Evolutionary conservation across 2,888 invertebrate genomes (phyloP), one percentile per base, ranked within the genome.

Genomic region (Anoplius nigerrimus): DNA sequence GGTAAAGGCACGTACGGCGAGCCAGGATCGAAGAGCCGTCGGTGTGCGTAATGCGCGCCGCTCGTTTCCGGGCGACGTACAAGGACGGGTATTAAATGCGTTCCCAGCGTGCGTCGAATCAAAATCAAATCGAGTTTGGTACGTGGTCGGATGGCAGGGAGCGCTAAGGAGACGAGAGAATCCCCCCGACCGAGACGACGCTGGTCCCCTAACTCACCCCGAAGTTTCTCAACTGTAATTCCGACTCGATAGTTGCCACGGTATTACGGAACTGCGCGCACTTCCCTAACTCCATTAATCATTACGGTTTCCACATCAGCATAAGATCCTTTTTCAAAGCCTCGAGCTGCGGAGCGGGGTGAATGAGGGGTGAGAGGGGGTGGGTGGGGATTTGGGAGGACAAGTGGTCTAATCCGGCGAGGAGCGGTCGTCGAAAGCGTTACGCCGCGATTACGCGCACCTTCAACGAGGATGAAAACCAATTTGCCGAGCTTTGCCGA

Each of bases 231-330:
- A 58, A 58, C 58, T 58, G 58, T 58, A 58, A 58, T 58, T 84
- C 77, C 82, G 74, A 78, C 74, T 76, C 72, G 82, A 83, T 82
- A 82, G 83, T 83, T 80, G 78, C 79, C 81, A 83, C 82, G 79
- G 69, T 82, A 83, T 83, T 83, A 75, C 74, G 67, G 67, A 58
- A 72, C 68, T 69, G 68, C 70, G 70, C 75, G 72, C 65, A 75
- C 75, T 82, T 69, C 65, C 76, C 54, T 58, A 58, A 58, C 58
- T 58, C 46, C 58, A 58, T 58, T 58, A 81, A 83, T 80, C 80
- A 83, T 84, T 84, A 84, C 82, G 80, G 81, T 81, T 82, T 66
- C 69, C 71, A 71, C 71, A 76, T 78, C 73, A 74, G 72, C 71
- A 60, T 67, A 57, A 69, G 72, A 78, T 82, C 74, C 75, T 83